Percentiles rank a stretch among this genome's conserved stretches.
Conservation (phyloP, 1,140 invertebrate species). For the Harpegnathos saltator region DNA sequence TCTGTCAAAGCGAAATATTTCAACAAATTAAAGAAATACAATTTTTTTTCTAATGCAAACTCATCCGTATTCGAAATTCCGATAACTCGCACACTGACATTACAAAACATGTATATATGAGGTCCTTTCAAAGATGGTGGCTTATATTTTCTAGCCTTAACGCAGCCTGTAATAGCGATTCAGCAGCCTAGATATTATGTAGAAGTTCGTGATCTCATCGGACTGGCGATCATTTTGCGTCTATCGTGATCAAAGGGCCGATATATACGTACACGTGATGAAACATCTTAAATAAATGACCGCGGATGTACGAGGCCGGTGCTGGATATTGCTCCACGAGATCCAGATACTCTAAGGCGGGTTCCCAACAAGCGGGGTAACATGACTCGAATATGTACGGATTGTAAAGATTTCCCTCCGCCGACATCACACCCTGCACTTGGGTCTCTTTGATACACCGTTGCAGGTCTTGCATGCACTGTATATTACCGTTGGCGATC, state of each 20-base stretch:
- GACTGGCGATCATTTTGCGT: not conserved
- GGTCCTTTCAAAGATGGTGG: too few relatives aligned
- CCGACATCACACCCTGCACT: slow-evolving; percentile 95
- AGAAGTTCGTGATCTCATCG: not conserved
- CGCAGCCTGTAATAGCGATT: too few relatives aligned
- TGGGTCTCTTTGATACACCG: slow-evolving; percentile 94
- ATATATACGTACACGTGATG: slow-evolving; percentile 94
- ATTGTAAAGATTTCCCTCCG: slow-evolving; percentile 98
- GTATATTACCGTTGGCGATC: slow-evolving; percentile 99
- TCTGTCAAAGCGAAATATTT: too few relatives aligned
- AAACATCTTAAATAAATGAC: slow-evolving; percentile 98
- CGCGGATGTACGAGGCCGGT: slow-evolving; percentile 95
- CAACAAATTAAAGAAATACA: too few relatives aligned
- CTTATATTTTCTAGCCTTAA: too few relatives aligned
- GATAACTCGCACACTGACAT: too few relatives aligned
- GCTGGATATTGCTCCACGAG: slow-evolving; percentile 94
- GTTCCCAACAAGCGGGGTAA: slow-evolving; percentile 94
- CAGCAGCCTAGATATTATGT: too few relatives aligned
- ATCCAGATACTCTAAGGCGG: slow-evolving; percentile 96
- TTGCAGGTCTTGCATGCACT: slow-evolving; percentile 95
- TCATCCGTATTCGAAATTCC: too few relatives aligned
- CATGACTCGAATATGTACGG: slow-evolving; percentile 94
- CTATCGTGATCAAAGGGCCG: slow-evolving; percentile 26
- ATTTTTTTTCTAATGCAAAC: too few relatives aligned
- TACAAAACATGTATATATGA: too few relatives aligned